Base-by-base conservation (phyloP, 2,113 vertebrate genomes). In the Eidolon helvum region DNA sequence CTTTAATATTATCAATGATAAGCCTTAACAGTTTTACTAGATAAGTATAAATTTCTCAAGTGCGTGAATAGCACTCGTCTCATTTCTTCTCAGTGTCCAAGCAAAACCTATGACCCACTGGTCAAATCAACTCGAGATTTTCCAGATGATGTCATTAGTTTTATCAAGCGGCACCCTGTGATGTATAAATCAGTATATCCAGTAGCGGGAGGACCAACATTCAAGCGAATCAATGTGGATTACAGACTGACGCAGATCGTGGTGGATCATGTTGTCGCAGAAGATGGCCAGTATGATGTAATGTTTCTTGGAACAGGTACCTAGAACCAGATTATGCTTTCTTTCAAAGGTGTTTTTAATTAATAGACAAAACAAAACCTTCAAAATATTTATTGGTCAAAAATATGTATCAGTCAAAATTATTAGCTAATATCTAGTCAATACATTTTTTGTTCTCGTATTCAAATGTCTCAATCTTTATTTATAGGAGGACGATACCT, bases 231-330 rank as follows among this genome's bases (percentile, higher is more conserved):
- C 92, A 99, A 99, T 1, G 99, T 99, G 65, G 99, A 99, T 95
- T 99, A 99, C 98, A 98, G 98, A 1, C 98, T 99, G 91, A 99
- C 99, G 0, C 99, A 99, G 98, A 99, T 99, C 1, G 99, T 99
- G 61, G 99, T 99, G 97, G 99, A 99, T 96, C 99, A 99, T 0
- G 99, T 99, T 7, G 88, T 98, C 43, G 99, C 99, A 33, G 99
- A 99, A 96, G 99, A 99, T 0, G 99, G 99, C 10, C 99, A 99
- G 1, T 99, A 99, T 21, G 99, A 99, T 18, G 99, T 99, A 68
- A 99, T 99, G 98, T 99, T 99, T 96, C 98, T 99, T 14, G 99
- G 99, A 83, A 99, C 99, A 99, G 99, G 99, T 99, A 97, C 93
- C 48, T 19, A 24, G 1, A 94, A 35, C 0, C 1, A 82, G 15